These are phyloP conservation scores for Parthenolecanium corni DNA, from an alignment of 2,888 invertebrate species.

Conservation along the genomic window DNA sequence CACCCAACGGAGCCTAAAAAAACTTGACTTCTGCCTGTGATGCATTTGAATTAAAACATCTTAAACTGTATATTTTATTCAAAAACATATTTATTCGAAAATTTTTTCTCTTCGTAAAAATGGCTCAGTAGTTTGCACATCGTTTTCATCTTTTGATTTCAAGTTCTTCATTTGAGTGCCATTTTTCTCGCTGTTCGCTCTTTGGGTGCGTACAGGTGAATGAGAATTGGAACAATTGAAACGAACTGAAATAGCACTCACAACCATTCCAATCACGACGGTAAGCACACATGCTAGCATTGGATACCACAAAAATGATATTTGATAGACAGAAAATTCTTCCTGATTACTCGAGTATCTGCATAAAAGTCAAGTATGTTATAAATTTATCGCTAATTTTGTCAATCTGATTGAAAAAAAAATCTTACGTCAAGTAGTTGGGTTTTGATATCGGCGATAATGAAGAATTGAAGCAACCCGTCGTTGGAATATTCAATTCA, in stretches of 20 bases:
- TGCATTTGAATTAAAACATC: too few species aligned
- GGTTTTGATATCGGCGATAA: not conserved
- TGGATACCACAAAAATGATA: constrained; percentile 39
- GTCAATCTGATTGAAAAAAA: too few species aligned
- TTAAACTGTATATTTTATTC: too few species aligned
- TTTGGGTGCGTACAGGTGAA: too few species aligned
- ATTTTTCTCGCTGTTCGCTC: not conserved
- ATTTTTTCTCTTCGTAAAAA: not conserved
- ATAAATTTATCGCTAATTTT: not conserved
- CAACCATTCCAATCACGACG: constrained; percentile 35
- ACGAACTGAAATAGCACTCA: constrained; percentile 31
- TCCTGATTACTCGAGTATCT: constrained; percentile 13
- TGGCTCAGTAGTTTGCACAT: not conserved
- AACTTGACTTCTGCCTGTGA: too few species aligned
- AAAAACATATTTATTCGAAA: not conserved
- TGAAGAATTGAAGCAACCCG: not conserved
- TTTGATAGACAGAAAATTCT: constrained; percentile 34
- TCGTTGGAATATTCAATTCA: constrained; percentile 31
- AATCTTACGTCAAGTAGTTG: not conserved
- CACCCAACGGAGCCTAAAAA: too few species aligned
- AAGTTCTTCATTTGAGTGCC: not conserved
- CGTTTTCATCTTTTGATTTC: not conserved
- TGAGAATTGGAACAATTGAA: not conserved
- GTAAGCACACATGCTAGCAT: constrained; percentile 35
- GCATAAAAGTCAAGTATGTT: not conserved